Conservation (phyloP, 2,888 invertebrate genomes). For the Gastracanthus pulcherrimus region DNA sequence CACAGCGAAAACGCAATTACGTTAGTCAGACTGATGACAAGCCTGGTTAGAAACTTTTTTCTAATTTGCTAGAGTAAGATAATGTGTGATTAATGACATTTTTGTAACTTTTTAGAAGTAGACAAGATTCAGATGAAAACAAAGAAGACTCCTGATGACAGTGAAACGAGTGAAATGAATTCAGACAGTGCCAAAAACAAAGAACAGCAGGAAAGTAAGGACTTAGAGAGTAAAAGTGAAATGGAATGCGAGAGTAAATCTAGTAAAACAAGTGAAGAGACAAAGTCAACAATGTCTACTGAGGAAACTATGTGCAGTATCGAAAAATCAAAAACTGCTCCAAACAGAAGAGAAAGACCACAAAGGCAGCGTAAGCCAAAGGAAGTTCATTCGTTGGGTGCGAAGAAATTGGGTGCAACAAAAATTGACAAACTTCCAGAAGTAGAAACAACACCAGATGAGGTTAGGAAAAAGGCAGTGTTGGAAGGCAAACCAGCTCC, state of each 20-base stretch:
- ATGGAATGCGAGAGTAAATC: slow-evolving; percentile 11
- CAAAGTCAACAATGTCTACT: slow-evolving; percentile 5
- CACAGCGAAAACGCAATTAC: not conserved
- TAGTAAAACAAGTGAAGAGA: slow-evolving; percentile 4
- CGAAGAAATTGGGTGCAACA: slow-evolving; percentile 62
- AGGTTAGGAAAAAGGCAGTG: slow-evolving; percentile 18
- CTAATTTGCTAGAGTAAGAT: not conserved
- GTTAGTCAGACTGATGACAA: slow-evolving; percentile 2
- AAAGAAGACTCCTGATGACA: not conserved
- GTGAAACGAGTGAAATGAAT: not conserved
- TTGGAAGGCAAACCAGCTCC: slow-evolving; percentile 48
- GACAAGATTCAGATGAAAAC: slow-evolving; percentile 24
- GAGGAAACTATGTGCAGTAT: not conserved
- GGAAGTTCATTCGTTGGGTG: slow-evolving; percentile 56
- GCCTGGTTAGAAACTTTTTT: slow-evolving; percentile 30
- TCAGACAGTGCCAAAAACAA: slow-evolving; percentile 15
- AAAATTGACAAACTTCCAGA: slow-evolving; percentile 56
- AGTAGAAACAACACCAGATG: slow-evolving; percentile 35
- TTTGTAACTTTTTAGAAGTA: not conserved
- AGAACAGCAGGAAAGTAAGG: not conserved
- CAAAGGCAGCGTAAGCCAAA: slow-evolving; percentile 59
- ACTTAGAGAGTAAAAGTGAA: slow-evolving; percentile 1
- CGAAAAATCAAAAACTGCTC: slow-evolving; percentile 23
- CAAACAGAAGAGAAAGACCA: slow-evolving; percentile 24
- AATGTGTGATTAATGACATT: not conserved